Percentiles rank a stretch among this genome's conserved stretches.
phyloP scores from a whole-genome alignment of 2,797 vertebrate species.

The Tarsius wallacei region DNA sequence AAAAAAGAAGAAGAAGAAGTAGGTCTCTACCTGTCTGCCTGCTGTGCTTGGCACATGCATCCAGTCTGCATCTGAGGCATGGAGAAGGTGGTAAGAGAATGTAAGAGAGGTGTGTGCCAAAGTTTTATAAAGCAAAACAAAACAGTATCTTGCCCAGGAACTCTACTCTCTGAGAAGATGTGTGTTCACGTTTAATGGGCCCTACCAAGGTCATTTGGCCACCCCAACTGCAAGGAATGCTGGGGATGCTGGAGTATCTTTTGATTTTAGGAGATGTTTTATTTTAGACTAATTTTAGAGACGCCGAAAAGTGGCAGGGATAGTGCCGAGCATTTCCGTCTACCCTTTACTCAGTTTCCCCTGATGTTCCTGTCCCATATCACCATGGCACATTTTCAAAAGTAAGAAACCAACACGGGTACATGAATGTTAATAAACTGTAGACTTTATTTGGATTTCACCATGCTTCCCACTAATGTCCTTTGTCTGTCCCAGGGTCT shows the following conservation, averaged over 20 bases:
- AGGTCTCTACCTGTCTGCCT: neutral
- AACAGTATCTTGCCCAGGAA: neutral
- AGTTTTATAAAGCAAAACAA: neutral
- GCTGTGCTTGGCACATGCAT: neutral
- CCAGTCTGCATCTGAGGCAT: neutral
- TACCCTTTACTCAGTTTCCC: too few relatives aligned
- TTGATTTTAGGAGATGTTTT: neutral
- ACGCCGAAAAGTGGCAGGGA: neutral
- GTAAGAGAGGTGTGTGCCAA: neutral
- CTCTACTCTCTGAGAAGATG: neutral
- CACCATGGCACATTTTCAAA: neutral
- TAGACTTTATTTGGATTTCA: neutral
- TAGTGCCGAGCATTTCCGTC: fast-evolving
- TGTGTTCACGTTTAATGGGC: neutral
- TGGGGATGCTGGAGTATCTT: neutral
- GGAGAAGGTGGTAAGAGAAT: neutral
- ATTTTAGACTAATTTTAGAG: neutral
- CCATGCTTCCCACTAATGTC: neutral
- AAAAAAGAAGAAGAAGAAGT: too few relatives aligned
- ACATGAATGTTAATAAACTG: too few relatives aligned
- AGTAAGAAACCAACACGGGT: neutral
- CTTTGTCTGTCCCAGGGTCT: neutral
- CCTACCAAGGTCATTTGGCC: neutral
- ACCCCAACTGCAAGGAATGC: neutral
- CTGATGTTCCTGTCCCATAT: too few relatives aligned